phyloP scores from a whole-genome alignment of 1,140 invertebrate species.

The Bombus haemorrhoidalis region DNA sequence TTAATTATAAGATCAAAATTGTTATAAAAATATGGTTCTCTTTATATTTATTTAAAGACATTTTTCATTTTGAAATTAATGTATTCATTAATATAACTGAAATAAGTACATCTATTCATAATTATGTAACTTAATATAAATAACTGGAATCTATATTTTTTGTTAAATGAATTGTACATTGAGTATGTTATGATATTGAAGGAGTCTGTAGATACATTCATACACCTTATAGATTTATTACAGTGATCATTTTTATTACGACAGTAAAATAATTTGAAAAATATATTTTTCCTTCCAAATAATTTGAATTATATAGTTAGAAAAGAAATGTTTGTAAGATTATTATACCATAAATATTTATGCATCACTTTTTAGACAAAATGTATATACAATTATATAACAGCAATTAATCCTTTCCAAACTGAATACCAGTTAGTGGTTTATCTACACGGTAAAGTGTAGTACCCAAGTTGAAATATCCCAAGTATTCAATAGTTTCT shows the following conservation, averaged over 20 bases:
- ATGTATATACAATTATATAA: conserved; percentile 15
- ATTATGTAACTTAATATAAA: conserved; percentile 1
- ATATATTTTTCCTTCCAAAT: conserved; percentile 1
- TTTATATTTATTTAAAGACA: background rate
- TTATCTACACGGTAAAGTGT: conserved; percentile 91
- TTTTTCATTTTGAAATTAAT: background rate
- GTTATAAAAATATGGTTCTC: background rate
- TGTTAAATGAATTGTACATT: conserved; percentile 3
- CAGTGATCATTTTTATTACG: background rate
- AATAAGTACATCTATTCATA: background rate
- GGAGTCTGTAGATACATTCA: background rate
- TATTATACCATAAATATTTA: background rate
- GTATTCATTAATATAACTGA: background rate
- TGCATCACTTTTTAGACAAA: background rate
- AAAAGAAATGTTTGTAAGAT: background rate
- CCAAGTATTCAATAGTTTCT: conserved; percentile 91
- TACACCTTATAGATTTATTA: background rate
- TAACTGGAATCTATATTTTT: background rate
- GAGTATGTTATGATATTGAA: background rate
- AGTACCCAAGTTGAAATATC: conserved; percentile 92
- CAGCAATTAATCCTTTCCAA: conserved; percentile 84
- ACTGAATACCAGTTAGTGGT: conserved; percentile 84
- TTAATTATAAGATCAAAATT: background rate
- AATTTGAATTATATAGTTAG: background rate
- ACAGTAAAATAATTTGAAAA: background rate